These are phyloP conservation scores for Sisyra terminalis DNA, from an alignment of 2,888 invertebrate species.

Conservation along the genomic window DNA sequence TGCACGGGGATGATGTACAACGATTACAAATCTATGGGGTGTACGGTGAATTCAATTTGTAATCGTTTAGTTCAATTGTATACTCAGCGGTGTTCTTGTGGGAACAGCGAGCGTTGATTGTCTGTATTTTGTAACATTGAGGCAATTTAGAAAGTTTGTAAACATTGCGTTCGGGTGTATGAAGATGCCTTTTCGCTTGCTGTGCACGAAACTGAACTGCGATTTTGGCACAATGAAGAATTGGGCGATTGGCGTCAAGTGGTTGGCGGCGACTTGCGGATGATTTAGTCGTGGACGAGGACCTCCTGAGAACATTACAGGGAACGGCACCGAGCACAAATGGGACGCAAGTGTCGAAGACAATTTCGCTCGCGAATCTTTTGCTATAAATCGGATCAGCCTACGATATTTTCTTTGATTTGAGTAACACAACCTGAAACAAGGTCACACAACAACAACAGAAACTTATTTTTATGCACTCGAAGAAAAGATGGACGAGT, in stretches of 20 bases:
- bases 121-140: constrained; percentile 10
- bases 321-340: neutral
- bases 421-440: too few species aligned
- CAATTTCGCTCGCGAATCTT: neutral
- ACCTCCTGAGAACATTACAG: constrained; percentile 9
- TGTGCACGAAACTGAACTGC: constrained; percentile 45
- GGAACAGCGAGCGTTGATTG: neutral
- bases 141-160: constrained; percentile 44
- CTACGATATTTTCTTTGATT: too few species aligned
- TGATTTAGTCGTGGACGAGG: neutral
- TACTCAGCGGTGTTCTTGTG: neutral
- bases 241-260: too few species aligned
- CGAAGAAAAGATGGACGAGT: too few species aligned
- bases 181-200: constrained; percentile 78
- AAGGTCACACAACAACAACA: too few species aligned
- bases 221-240: constrained; percentile 33
- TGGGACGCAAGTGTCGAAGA: neutral
- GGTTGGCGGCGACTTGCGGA: constrained; percentile 20
- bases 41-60: neutral
- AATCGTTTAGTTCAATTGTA: constrained; percentile 8
- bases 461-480: too few species aligned
- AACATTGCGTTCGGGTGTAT: constrained; percentile 79
- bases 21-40: constrained; percentile 6
- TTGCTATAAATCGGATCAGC: too few species aligned
- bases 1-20: constrained; percentile 7